These are phyloP conservation scores for Numenius arquata DNA, from an alignment of 2,113 vertebrate species.

Conservation along the genomic window DNA sequence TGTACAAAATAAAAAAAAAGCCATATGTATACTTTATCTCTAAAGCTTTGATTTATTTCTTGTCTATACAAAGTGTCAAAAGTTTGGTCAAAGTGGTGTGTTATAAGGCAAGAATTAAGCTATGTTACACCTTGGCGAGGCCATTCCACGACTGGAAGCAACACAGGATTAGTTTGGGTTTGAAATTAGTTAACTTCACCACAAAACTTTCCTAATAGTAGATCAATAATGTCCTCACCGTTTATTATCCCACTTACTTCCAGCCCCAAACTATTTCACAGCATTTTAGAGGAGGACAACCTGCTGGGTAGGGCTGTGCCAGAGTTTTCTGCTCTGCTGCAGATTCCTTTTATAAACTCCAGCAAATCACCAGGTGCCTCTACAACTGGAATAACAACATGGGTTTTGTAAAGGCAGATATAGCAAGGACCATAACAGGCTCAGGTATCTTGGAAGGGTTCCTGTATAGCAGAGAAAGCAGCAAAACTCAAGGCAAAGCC, in stretches of 20 bases:
- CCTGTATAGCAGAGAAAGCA: neutral
- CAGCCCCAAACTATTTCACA: neutral
- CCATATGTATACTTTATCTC: neutral
- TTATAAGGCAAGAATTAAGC: neutral
- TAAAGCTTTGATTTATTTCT: constrained; percentile 52
- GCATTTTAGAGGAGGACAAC: neutral
- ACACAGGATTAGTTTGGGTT: neutral
- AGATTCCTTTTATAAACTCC: neutral
- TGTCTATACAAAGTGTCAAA: constrained; percentile 22
- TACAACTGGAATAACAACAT: neutral
- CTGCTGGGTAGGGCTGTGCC: neutral
- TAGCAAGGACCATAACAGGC: neutral
- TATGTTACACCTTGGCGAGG: neutral
- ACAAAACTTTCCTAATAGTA: neutral
- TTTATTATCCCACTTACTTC: neutral
- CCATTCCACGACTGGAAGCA: neutral
- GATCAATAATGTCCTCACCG: neutral
- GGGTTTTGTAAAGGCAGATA: neutral
- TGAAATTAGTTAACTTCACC: constrained; percentile 5
- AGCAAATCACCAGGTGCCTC: neutral
- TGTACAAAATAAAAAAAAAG: constrained; percentile 21
- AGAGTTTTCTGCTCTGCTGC: neutral
- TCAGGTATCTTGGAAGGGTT: neutral
- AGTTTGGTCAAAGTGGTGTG: neutral
- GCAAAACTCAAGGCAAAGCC: neutral